phyloP scores from a whole-genome alignment of 2,113 vertebrate species.

The Triplophysa rosa region DNA sequence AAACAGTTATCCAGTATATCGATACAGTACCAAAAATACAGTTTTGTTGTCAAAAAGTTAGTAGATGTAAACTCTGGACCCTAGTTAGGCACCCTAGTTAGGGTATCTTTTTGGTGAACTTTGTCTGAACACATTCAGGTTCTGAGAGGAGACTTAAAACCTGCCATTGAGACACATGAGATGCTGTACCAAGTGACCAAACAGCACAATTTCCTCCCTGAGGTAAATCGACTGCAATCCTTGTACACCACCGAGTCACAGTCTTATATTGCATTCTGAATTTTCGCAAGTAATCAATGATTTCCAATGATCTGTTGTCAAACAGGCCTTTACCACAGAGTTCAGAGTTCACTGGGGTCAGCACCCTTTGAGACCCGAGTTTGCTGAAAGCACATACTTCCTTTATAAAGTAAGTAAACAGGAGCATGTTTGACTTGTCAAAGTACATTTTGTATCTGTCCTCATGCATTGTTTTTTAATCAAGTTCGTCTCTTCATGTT shows the following conservation, averaged over 20 bases:
- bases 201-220: constrained; percentile 98
- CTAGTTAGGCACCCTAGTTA: too few species aligned
- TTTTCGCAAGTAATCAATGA: neutral
- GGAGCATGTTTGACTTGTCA: neutral
- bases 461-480: neutral
- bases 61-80: too few species aligned
- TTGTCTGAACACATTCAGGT: constrained; percentile 74
- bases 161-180: constrained; percentile 98
- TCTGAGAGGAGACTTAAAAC: constrained; percentile 96
- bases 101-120: neutral
- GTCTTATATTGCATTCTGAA: neutral
- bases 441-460: neutral
- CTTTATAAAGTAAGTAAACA: constrained; percentile 84
- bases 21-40: too few species aligned
- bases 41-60: too few species aligned
- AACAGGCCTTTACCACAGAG: constrained; percentile 97
- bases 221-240: constrained; percentile 74
- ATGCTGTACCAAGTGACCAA: constrained; percentile 99
- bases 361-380: constrained; percentile 95
- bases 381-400: constrained; percentile 99
- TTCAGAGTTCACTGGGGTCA: constrained; percentile 99
- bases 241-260: neutral
- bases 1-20: too few species aligned
- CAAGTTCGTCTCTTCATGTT: neutral
- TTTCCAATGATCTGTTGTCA: constrained; percentile 26